Evolutionary conservation across 2,888 invertebrate species (phyloP).

Genomic region (Cheilosia grossa): DNA sequence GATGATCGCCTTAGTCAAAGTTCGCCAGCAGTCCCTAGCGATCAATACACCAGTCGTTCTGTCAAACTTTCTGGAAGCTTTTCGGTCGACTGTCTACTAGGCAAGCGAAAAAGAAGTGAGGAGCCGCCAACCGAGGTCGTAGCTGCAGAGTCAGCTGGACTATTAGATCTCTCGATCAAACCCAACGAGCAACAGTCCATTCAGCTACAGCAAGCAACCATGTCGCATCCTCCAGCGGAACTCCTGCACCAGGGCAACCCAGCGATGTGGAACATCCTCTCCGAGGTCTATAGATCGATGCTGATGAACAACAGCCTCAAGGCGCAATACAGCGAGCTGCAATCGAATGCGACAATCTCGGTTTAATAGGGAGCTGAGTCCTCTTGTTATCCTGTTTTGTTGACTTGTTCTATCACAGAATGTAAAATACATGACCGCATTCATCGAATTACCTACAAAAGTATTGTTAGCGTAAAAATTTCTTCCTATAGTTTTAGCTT

Average conservation of each 20-base stretch:
- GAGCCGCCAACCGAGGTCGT: slow-evolving; percentile 37
- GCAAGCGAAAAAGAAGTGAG: slow-evolving; percentile 78
- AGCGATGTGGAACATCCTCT: slow-evolving; percentile 82
- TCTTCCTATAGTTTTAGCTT: slow-evolving; percentile 41
- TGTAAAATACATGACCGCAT: slow-evolving; percentile 69
- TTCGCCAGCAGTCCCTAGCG: slow-evolving; percentile 14
- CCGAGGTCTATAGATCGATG: slow-evolving; percentile 83
- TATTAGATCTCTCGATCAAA: slow-evolving; percentile 48
- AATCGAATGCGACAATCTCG: slow-evolving; percentile 81
- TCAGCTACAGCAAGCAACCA: background rate
- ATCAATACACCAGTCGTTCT: slow-evolving; percentile 14
- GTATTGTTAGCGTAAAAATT: slow-evolving; percentile 75
- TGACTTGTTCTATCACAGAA: slow-evolving; percentile 44
- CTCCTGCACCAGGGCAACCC: slow-evolving; percentile 71
- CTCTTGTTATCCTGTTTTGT: slow-evolving; percentile 65
- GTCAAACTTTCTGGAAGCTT: slow-evolving; percentile 77
- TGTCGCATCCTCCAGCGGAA: slow-evolving; percentile 52
- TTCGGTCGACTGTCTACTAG: slow-evolving; percentile 80
- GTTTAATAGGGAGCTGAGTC: slow-evolving; percentile 76
- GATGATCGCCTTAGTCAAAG: slow-evolving; percentile 56
- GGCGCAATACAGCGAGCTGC: slow-evolving; percentile 80
- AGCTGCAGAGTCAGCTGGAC: slow-evolving; percentile 26
- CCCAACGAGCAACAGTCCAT: slow-evolving; percentile 22
- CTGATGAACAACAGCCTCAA: slow-evolving; percentile 78
- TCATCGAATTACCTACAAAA: slow-evolving; percentile 79